These are phyloP conservation scores for Euplagia quadripunctaria DNA, from an alignment of 2,888 invertebrate genomes.

Conservation along the genomic window DNA sequence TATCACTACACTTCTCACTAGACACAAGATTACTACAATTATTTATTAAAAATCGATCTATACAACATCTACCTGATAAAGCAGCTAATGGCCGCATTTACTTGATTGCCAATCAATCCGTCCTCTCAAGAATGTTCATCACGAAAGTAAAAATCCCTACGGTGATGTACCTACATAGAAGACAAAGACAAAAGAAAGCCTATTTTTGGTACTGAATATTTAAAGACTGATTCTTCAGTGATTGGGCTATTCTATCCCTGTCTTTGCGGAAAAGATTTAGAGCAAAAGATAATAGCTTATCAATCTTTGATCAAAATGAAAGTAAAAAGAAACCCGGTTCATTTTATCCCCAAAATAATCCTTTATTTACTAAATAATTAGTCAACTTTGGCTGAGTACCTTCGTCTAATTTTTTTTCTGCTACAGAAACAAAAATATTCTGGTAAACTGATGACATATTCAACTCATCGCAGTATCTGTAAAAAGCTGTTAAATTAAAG, in stretches of 20 bases:
- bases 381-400: neutral
- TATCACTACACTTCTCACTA: too few species aligned
- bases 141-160: neutral
- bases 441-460: too few species aligned
- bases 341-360: slow-evolving; percentile 8
- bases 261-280: neutral
- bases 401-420: neutral
- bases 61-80: neutral
- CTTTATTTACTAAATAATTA: slow-evolving; percentile 11
- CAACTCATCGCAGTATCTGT: too few species aligned
- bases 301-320: slow-evolving; percentile 10
- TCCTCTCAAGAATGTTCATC: neutral
- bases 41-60: neutral
- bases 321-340: neutral
- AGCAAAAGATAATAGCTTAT: slow-evolving; percentile 4
- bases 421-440: neutral
- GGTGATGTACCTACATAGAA: neutral
- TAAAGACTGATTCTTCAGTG: neutral
- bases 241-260: slow-evolving; percentile 3
- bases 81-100: neutral
- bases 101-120: slow-evolving; percentile 2
- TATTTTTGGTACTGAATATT: neutral
- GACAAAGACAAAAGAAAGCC: slow-evolving; percentile 1
- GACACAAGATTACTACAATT: too few species aligned
- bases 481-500: too few species aligned